A percentile compares a stretch with the other conserved stretches of the same genome.
phyloP scores from a whole-genome alignment of 1,140 invertebrate genomes.

The Trichogramma pretiosum region DNA sequence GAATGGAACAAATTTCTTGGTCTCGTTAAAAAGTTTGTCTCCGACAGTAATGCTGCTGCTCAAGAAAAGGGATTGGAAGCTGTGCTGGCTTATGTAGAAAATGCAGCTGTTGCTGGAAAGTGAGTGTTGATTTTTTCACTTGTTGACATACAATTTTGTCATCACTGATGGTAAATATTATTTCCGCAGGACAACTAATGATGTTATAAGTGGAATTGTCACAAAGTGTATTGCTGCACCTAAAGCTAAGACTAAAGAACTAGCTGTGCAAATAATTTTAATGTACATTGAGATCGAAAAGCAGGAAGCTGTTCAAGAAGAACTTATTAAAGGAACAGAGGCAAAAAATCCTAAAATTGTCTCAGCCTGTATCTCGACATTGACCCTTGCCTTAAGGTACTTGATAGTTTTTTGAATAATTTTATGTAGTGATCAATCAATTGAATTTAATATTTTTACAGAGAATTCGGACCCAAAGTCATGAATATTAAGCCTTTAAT shows the following conservation, averaged over 20 bases:
- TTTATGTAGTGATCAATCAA: too few species aligned
- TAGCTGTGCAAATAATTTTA: constrained; percentile 77
- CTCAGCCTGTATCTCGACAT: constrained; percentile 67
- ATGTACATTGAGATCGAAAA: constrained; percentile 97
- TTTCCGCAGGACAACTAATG: constrained; percentile 67
- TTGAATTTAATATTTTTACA: constrained; percentile 32
- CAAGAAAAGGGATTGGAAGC: constrained; percentile 95
- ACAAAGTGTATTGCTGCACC: constrained; percentile 87
- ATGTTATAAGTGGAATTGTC: constrained; percentile 83
- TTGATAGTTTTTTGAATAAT: constrained; percentile 5
- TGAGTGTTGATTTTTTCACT: constrained; percentile 36
- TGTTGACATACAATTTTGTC: constrained; percentile 2
- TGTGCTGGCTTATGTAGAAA: constrained; percentile 80
- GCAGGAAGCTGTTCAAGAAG: constrained; percentile 81
- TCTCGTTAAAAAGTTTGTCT: constrained; percentile 91
- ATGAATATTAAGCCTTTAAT: constrained; percentile 81
- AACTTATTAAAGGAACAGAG: constrained; percentile 86
- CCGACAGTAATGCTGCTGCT: constrained; percentile 88
- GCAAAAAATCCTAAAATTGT: constrained; percentile 95
- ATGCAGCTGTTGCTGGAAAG: constrained; percentile 73
- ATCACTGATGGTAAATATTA: constrained; percentile 14
- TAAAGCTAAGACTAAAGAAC: constrained; percentile 84
- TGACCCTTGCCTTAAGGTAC: constrained; percentile 66
- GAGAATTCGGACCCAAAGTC: constrained; percentile 87
- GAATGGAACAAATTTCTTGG: constrained; percentile 88